phyloP scores from a whole-genome alignment of 2,888 invertebrate species.

The Andricus curvator region DNA sequence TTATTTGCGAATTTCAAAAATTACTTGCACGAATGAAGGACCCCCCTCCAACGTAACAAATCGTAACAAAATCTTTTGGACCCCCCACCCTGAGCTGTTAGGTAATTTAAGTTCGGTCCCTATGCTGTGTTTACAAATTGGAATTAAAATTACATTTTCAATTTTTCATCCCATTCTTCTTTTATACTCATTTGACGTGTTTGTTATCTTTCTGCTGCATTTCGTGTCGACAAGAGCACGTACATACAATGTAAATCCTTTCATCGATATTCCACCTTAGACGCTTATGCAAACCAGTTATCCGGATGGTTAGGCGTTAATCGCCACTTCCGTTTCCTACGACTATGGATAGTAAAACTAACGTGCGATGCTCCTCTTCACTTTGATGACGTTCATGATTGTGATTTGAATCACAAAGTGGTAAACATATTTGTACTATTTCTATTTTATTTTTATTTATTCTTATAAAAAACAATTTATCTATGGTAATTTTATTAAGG shows the following conservation, averaged over 20 bases:
- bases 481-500: background rate
- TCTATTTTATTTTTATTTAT: background rate
- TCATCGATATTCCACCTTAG: constrained; percentile 49
- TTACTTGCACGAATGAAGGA: too few species aligned
- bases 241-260: constrained; percentile 33
- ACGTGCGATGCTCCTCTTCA: background rate
- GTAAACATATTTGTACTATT: background rate
- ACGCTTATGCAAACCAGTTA: constrained; percentile 53
- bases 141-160: background rate
- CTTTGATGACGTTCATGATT: background rate
- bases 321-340: constrained; percentile 61
- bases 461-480: background rate
- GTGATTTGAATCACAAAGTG: constrained; percentile 1
- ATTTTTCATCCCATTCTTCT: background rate
- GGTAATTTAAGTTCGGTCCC: too few species aligned
- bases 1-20: too few species aligned
- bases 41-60: too few species aligned
- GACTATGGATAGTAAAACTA: constrained; percentile 12
- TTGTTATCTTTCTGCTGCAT: background rate
- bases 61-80: too few species aligned
- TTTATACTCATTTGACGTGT: background rate
- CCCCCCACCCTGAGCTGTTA: too few species aligned
- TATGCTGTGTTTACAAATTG: background rate
- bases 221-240: constrained; percentile 9
- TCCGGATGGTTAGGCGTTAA: constrained; percentile 57